A percentile compares a stretch with the other conserved stretches of the same genome.
These are phyloP conservation scores for Geopemphigus sp. DNA, from an alignment of 1,140 invertebrate genomes.

Conservation along the genomic window DNA sequence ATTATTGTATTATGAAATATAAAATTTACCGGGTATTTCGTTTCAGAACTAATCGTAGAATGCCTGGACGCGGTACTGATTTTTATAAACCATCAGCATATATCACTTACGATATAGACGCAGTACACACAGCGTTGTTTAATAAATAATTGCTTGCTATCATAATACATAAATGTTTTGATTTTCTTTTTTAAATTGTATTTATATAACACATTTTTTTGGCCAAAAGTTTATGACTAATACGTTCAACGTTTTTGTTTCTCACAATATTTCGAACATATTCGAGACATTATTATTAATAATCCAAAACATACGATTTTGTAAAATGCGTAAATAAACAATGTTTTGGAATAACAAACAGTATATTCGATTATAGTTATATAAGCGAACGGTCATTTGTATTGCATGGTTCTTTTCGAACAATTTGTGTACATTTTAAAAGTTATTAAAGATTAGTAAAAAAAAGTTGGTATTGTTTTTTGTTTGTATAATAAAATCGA, in stretches of 20 bases:
- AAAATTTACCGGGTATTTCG: neutral
- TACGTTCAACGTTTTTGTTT: neutral
- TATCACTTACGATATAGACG: conserved; percentile 32
- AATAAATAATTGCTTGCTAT: conserved; percentile 8
- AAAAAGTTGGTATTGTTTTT: neutral
- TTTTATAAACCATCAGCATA: conserved; percentile 38
- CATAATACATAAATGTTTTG: neutral
- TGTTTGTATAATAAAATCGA: neutral
- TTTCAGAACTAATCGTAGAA: conserved; percentile 37
- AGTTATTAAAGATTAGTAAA: neutral
- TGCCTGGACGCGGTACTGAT: conserved; percentile 36
- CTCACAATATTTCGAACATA: neutral
- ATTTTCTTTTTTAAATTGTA: neutral
- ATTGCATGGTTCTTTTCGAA: neutral
- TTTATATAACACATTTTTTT: conserved; percentile 4
- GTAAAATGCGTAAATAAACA: conserved; percentile 1
- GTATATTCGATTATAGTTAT: neutral
- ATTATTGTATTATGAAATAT: neutral
- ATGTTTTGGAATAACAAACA: neutral
- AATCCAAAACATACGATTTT: neutral
- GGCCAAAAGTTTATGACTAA: neutral
- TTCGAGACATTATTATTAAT: neutral
- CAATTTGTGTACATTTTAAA: neutral
- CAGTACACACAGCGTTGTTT: conserved; percentile 33
- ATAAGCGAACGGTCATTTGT: neutral